Conservation (phyloP, 2,888 invertebrate genomes). For the Digitonthophagus gazella region DNA sequence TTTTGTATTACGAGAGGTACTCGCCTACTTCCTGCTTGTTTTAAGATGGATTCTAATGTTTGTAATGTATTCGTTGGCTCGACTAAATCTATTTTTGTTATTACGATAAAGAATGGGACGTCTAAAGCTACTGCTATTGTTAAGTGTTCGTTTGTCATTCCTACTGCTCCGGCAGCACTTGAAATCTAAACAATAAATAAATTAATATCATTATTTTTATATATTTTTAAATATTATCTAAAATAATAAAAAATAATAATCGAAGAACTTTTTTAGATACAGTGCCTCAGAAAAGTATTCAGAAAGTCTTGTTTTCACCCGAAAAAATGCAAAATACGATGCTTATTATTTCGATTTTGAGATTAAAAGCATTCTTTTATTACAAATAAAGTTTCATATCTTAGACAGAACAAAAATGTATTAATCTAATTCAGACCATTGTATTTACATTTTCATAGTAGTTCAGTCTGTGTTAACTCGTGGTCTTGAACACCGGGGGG, state of each 20-base stretch:
- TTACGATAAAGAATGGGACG: conserved; percentile 88
- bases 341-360: too few species aligned
- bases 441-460: too few species aligned
- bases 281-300: too few species aligned
- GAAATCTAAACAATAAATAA: conserved; percentile 61
- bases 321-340: too few species aligned
- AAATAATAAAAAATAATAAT: conserved; percentile 8
- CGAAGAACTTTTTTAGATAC: too few species aligned
- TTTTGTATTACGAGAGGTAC: conserved; percentile 65
- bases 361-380: too few species aligned
- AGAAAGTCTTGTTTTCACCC: too few species aligned
- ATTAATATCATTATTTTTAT: neutral
- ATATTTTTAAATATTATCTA: neutral
- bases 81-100: conserved; percentile 92
- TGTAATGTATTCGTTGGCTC: conserved; percentile 55
- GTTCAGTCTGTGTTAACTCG: too few species aligned
- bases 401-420: too few species aligned
- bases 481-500: too few species aligned
- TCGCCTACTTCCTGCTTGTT: conserved; percentile 63
- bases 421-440: too few species aligned
- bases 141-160: conserved; percentile 89
- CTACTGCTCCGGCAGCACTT: conserved; percentile 74
- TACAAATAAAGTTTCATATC: too few species aligned
- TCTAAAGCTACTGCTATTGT: conserved; percentile 77
- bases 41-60: conserved; percentile 62